Base-by-base conservation (phyloP, 2,113 vertebrate genomes). In the Uropsilus gracilis region DNA sequence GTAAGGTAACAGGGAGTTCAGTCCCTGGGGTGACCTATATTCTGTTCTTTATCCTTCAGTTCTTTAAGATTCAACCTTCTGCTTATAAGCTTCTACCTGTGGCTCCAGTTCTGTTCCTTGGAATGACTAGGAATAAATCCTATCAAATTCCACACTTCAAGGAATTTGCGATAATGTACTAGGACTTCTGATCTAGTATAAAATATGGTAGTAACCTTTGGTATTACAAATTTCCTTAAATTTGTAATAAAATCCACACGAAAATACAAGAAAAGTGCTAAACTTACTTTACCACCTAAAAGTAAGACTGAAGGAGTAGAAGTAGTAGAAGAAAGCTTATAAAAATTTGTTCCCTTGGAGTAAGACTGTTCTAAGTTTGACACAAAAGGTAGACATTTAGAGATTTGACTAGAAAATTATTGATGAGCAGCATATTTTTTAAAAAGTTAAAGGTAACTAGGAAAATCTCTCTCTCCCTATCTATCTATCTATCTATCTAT, bases 381-480 rank as follows among this genome's bases (percentile, higher is more conserved):
- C 26, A 92, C 8, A 11, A 85, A 39, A 57, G 39, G 55, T 26
- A 85, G n/a, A 85, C 64, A 78, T 85, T 78, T 71, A 57, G 6
- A 71, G 24, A 46, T 69, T 75, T 69, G 50, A 76, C 77, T 71
- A 32, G 71, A 75, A 69, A 82, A 30, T 82, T 46, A 73, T 76
- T 76, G 32, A 50, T 80, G 82, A 53, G 77, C 5, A 77, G 71
- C 12, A 50, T 42, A 81, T 44, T 76, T 68, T 68, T 48, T 17
- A 22, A 48, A 84, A 84, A 89, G 6, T 87, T 95, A 68, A 68
- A 91, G 34, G 20, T 32, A 72, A 78, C 44, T 72, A 78, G 63
- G 13, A 55, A 84, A 48, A 89, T 77, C 8, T 46, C n/a, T n/a
- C n/a, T n/a, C n/a, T n/a, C n/a, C n/a, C n/a, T n/a, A n/a, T n/a